phyloP scores from a whole-genome alignment of 2,888 invertebrate species.

The Pyralis farinalis region DNA sequence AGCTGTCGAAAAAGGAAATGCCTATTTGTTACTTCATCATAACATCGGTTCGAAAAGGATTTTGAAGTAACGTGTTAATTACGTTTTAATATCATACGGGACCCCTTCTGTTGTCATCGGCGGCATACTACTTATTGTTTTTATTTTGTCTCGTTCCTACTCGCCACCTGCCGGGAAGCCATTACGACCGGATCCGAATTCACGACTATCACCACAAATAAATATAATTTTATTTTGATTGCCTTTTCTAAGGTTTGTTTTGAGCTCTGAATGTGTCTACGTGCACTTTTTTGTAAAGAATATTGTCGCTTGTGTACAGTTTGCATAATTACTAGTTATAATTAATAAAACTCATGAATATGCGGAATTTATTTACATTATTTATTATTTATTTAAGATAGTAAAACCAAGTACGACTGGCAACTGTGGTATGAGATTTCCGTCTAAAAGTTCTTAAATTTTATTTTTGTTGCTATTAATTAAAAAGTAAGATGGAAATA shows the following conservation, averaged over 20 bases:
- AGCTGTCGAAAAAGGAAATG: too few species aligned
- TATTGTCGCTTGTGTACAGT: too few species aligned
- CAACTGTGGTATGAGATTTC: too few species aligned
- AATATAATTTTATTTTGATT: conserved; percentile 64
- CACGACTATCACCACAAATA: conserved; percentile 60
- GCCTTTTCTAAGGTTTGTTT: conserved; percentile 44
- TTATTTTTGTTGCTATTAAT: too few species aligned
- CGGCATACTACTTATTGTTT: conserved; percentile 6
- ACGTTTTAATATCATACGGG: conserved; percentile 15
- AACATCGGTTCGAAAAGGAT: not conserved
- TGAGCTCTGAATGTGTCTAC: conserved; percentile 26
- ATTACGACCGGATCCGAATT: conserved; percentile 61
- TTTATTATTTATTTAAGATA: too few species aligned
- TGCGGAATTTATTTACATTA: too few species aligned
- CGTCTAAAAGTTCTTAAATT: too few species aligned
- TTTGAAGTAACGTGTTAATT: conserved; percentile 5
- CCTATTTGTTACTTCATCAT: not conserved
- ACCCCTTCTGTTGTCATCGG: conserved; percentile 13
- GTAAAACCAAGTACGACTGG: too few species aligned
- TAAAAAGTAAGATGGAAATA: too few species aligned
- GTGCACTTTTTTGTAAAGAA: conserved; percentile 10
- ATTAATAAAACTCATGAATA: too few species aligned
- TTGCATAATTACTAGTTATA: too few species aligned
- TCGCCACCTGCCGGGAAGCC: conserved; percentile 59
- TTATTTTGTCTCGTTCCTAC: conserved; percentile 18